phyloP scores from a whole-genome alignment of 2,797 vertebrate genomes.

The Hephaestus fuliginosus region DNA sequence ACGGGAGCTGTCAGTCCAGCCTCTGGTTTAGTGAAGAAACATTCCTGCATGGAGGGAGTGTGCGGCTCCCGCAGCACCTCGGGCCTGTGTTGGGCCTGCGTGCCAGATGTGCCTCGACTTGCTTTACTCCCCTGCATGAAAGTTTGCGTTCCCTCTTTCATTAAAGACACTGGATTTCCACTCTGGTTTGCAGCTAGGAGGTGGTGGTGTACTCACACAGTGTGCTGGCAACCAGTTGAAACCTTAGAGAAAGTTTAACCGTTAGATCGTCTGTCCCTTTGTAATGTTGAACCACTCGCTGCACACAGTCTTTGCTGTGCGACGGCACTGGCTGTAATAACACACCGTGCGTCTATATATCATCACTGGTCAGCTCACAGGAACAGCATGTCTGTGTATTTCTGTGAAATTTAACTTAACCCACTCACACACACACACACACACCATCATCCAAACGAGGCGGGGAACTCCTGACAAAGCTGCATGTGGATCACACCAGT shows the following conservation, averaged over 20 bases:
- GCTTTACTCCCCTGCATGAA: slow-evolving; percentile 52
- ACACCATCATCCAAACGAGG: slow-evolving; percentile 40
- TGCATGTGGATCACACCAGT: slow-evolving; percentile 53
- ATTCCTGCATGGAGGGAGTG: slow-evolving; percentile 49
- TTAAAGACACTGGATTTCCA: slow-evolving; percentile 31
- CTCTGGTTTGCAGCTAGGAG: slow-evolving; percentile 12
- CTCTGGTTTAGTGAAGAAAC: slow-evolving; percentile 45
- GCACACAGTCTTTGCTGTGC: slow-evolving; percentile 39
- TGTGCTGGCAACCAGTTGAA: slow-evolving; percentile 4
- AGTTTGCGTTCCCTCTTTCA: slow-evolving; percentile 51
- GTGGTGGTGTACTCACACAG: background rate
- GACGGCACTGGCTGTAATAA: slow-evolving; percentile 28
- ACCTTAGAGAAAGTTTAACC: slow-evolving; percentile 1
- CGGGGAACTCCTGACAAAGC: slow-evolving; percentile 44
- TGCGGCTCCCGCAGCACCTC: slow-evolving; percentile 62
- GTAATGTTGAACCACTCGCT: slow-evolving; percentile 36
- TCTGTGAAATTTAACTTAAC: slow-evolving; percentile 42
- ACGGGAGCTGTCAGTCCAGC: slow-evolving; percentile 62
- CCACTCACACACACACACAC: slow-evolving; percentile 8
- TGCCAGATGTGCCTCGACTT: slow-evolving; percentile 78
- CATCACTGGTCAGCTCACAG: slow-evolving; percentile 31
- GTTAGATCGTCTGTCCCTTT: slow-evolving; percentile 32
- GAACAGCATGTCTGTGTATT: slow-evolving; percentile 9
- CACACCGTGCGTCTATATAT: slow-evolving; percentile 10
- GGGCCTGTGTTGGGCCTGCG: slow-evolving; percentile 64